Evolutionary conservation across 2,113 vertebrate species (phyloP).

Genomic region (Pseudopipra pipra): DNA sequence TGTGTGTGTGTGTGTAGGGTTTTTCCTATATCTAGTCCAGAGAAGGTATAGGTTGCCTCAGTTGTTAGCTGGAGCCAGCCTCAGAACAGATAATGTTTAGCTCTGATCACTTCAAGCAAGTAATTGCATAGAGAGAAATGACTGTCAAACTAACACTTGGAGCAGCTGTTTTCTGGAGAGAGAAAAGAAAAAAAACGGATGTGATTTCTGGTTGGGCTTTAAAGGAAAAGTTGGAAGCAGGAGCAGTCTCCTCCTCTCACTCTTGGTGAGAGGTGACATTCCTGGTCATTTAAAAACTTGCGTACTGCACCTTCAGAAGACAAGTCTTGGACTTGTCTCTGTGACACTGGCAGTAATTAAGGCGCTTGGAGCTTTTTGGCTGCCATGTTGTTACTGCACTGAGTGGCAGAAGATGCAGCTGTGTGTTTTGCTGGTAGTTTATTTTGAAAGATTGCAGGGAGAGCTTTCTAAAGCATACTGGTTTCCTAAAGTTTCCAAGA

Average conservation of each 20-base stretch:
- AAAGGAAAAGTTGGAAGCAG: background rate
- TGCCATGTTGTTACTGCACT: accelerated
- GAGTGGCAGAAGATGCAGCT: background rate
- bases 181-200: background rate
- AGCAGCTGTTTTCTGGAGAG: background rate
- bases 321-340: background rate
- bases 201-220: background rate
- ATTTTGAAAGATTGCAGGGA: background rate
- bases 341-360: background rate
- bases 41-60: background rate
- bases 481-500: background rate
- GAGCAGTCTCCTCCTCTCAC: background rate
- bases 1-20: accelerated
- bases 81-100: background rate
- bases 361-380: background rate
- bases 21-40: background rate
- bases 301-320: background rate
- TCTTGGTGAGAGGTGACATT: background rate
- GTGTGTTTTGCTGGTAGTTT: background rate
- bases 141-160: background rate
- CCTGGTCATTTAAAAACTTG: background rate
- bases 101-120: background rate
- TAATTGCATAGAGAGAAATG: background rate
- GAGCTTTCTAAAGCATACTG: background rate
- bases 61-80: background rate